Conservation (phyloP, 2,888 invertebrate genomes). For the Lepidochitona cinerea region DNA sequence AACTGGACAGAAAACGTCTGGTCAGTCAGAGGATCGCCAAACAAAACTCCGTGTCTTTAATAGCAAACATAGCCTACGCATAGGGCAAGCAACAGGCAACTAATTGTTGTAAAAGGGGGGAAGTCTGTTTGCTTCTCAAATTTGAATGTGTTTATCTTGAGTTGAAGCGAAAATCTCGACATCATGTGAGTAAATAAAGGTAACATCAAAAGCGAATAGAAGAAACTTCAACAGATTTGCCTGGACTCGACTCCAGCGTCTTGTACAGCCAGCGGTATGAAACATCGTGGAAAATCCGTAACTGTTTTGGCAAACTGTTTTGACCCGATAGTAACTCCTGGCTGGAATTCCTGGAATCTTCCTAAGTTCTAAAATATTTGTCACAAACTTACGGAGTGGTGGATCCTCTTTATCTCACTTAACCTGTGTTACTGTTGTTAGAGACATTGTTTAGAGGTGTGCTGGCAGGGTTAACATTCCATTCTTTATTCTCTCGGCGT, state of each 20-base stretch:
- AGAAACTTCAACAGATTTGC: background rate
- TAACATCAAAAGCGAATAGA: background rate
- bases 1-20: background rate
- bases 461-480: too few relatives aligned
- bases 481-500: too few relatives aligned
- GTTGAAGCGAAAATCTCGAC: slow-evolving; percentile 3
- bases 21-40: background rate
- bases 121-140: background rate
- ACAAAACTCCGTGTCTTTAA: background rate
- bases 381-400: background rate
- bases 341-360: background rate
- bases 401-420: too few relatives aligned
- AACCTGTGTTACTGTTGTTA: too few relatives aligned
- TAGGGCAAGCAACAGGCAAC: background rate
- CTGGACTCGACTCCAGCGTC: too few relatives aligned
- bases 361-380: background rate
- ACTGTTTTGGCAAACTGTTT: slow-evolving; percentile 1
- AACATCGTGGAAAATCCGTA: background rate
- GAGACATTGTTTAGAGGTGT: too few relatives aligned
- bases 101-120: background rate
- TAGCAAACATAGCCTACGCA: background rate
- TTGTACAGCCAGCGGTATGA: background rate
- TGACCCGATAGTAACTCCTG: background rate
- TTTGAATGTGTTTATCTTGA: background rate
- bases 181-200: background rate